Evolutionary conservation across 2,113 vertebrate genomes (phyloP).

Genomic region (Puntigrus tetrazona): DNA sequence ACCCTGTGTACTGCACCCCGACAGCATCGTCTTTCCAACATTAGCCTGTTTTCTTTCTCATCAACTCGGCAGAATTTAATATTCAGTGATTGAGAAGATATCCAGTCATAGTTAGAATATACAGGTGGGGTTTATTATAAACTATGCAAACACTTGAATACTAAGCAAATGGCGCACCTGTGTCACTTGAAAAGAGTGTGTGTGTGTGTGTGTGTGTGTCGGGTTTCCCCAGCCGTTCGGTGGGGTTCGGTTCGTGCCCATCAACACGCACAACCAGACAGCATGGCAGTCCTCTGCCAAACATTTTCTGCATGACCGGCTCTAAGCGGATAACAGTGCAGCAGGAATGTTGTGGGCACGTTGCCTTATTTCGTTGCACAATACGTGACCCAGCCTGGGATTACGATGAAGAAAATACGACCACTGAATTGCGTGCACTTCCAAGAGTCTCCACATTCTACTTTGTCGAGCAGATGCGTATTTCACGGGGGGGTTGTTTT

Average conservation of each 20-base stretch:
- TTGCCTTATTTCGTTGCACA: conserved; percentile 23
- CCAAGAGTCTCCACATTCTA: neutral
- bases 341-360: conserved; percentile 64
- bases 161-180: conserved; percentile 23
- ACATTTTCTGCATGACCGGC: conserved; percentile 67
- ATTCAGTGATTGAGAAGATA: neutral
- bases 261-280: conserved; percentile 56
- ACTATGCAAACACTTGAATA: neutral
- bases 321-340: conserved; percentile 60
- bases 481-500: neutral
- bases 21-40: neutral
- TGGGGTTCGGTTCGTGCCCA: conserved; percentile 4
- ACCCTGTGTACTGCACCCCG: neutral
- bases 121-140: no score
- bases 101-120: no score
- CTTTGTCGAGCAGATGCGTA: neutral
- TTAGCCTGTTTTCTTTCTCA: neutral
- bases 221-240: conserved; percentile 22
- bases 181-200: neutral
- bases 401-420: conserved; percentile 42
- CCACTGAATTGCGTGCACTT: neutral
- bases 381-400: conserved; percentile 32
- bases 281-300: conserved; percentile 62
- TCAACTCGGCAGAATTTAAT: neutral
- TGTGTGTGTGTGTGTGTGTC: conserved; percentile 25